Evolutionary conservation across 2,113 vertebrate genomes (phyloP).

Genomic region (Dermatemys mawii): DNA sequence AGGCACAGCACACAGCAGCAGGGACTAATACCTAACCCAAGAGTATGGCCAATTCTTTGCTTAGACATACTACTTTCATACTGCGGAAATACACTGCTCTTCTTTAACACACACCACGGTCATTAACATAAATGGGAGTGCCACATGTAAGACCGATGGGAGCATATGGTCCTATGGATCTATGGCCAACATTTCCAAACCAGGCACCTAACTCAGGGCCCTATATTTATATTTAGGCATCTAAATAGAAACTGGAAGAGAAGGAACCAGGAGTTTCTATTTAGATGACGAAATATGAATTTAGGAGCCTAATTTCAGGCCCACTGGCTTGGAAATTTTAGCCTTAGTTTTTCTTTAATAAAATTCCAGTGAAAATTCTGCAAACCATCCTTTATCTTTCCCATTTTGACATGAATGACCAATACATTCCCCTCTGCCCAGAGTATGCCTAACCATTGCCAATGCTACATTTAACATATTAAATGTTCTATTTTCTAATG

Average conservation of each 20-base stretch:
- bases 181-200: neutral
- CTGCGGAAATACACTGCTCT: accelerated
- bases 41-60: accelerated
- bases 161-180: neutral
- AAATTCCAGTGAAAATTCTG: neutral
- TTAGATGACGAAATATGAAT: accelerated
- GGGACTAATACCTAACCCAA: neutral
- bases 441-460: no score
- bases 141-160: accelerated
- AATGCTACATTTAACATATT: no score
- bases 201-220: neutral
- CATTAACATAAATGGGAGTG: neutral
- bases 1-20: accelerated
- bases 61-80: neutral
- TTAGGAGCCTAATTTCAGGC: neutral
- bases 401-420: no score
- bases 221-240: accelerated
- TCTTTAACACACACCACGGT: neutral
- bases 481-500: no score
- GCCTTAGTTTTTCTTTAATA: neutral
- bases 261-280: neutral
- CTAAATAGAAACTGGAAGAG: accelerated
- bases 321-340: neutral
- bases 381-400: no score
- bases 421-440: no score